Percentiles rank a stretch among this genome's conserved stretches.
phyloP scores from a whole-genome alignment of 2,888 invertebrate genomes.

The Caenorhabditis sp. region DNA sequence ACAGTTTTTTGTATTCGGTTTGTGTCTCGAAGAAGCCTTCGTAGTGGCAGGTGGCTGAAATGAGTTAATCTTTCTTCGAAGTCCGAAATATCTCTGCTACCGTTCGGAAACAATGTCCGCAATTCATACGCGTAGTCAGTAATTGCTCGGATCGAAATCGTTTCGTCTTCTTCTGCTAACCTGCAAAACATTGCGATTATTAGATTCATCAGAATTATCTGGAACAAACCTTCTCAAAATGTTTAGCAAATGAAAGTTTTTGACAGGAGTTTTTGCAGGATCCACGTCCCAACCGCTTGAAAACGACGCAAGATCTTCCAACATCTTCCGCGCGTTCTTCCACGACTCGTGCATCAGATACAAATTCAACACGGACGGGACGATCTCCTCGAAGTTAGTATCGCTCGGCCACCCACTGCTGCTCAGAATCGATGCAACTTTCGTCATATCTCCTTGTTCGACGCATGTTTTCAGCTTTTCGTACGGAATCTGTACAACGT shows the following conservation, averaged over 20 bases:
- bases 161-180: conserved; percentile 47
- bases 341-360: conserved; percentile 73
- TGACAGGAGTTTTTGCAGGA: conserved; percentile 63
- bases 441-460: conserved; percentile 67
- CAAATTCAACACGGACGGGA: conserved; percentile 67
- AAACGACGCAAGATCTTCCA: conserved; percentile 57
- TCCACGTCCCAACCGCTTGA: conserved; percentile 42
- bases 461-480: conserved; percentile 64
- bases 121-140: conserved; percentile 75
- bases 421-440: conserved; percentile 60
- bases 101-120: conserved; percentile 71
- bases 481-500: conserved; percentile 27
- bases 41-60: conserved; percentile 65
- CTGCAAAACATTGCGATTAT: conserved; percentile 11
- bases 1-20: conserved; percentile 66
- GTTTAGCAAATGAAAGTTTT: conserved; percentile 70
- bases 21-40: conserved; percentile 69
- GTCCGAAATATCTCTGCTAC: conserved; percentile 32
- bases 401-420: conserved; percentile 71
- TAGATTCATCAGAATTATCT: too few species aligned
- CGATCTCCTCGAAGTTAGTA: conserved; percentile 70
- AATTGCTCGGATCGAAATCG: conserved; percentile 58
- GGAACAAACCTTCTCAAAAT: conserved; percentile 62
- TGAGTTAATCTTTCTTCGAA: background rate
- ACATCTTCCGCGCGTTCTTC: conserved; percentile 68